Percentiles rank a stretch among this genome's conserved stretches.
phyloP scores from a whole-genome alignment of 2,113 vertebrate species.

The Nerophis lumbriciformis region DNA sequence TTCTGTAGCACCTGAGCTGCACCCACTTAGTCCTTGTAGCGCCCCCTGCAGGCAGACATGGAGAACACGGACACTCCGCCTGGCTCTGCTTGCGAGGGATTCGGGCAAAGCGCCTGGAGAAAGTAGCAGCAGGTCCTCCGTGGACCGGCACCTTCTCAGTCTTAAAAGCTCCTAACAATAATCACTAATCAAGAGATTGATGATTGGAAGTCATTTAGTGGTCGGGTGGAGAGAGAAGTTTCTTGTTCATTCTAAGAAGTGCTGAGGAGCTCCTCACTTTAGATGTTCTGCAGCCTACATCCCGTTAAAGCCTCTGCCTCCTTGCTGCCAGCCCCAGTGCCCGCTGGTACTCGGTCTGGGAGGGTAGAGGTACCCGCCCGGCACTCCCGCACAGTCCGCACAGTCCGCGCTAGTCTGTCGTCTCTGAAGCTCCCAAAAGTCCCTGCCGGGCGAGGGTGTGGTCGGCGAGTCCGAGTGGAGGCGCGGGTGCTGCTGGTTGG shows the following conservation, averaged over 20 bases:
- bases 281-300: neutral
- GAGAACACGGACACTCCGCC: too few relatives aligned
- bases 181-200: too few relatives aligned
- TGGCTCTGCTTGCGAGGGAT: too few relatives aligned
- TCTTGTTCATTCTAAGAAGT: neutral
- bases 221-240: too few relatives aligned
- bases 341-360: too few relatives aligned
- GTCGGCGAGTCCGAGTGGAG: neutral
- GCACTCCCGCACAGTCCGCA: too few relatives aligned
- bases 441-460: too few relatives aligned
- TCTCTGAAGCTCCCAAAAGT: neutral
- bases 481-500: neutral
- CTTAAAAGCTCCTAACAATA: too few relatives aligned
- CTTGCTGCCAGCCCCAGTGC: neutral
- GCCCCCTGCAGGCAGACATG: neutral
- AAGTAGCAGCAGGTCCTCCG: too few relatives aligned
- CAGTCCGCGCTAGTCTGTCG: neutral
- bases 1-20: neutral
- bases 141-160: too few relatives aligned
- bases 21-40: neutral
- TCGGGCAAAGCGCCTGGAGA: too few relatives aligned
- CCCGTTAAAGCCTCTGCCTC: neutral
- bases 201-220: too few relatives aligned
- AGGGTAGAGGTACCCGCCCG: neutral
- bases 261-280: neutral